Base-by-base conservation (phyloP, 2,113 vertebrate genomes). In the Anarrhichthys ocellatus region DNA sequence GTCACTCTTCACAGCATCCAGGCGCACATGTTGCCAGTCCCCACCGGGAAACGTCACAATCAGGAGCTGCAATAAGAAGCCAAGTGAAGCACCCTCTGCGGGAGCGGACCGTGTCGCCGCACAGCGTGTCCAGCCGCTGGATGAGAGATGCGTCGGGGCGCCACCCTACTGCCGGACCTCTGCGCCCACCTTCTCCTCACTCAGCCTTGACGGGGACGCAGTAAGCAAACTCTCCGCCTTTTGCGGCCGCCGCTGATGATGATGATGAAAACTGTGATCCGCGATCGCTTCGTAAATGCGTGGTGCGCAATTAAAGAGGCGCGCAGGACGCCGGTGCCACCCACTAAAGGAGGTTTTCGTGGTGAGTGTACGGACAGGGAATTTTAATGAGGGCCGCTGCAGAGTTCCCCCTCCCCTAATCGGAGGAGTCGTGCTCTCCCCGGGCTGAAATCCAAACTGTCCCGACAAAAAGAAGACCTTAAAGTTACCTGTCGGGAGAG, bases 301-400 rank as follows among this genome's bases (percentile, higher is more conserved):
- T 64, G 87, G 82, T 89, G 91, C 88, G 91, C 86, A 91, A 86
- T 89, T 83, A 86, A 40, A 68, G 86, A 87, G 18, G 85, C 92
- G 83, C 84, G 72, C 76, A 86, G 80, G 86, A 86, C 82, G 84
- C 76, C 80, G 85, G 91, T 89, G 86, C 85, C 92, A 93, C 91
- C 87, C 88, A 91, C 88, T 24, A 64, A 59, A 86, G 76, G 83
- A 69, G 87, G 82, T 48, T 78, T 86, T 76, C 75, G 80, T 78
- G 66, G 78, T 18, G 82, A 81, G 78, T 29, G 62, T 27, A 95
- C 94, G 91, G 87, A 67, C 67, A 13, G 78, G 88, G 95, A 96
- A 96, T 95, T 74, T 90, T 92, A 95, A 96, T 95, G 94, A 96
- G 93, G 82, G 40, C 78, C 88, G 93, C 92, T 92, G 94, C 94